A percentile compares a stretch with the other conserved stretches of the same genome.
Conservation (phyloP, 2,113 vertebrate species). For the Cyprinodon tularosa region DNA sequence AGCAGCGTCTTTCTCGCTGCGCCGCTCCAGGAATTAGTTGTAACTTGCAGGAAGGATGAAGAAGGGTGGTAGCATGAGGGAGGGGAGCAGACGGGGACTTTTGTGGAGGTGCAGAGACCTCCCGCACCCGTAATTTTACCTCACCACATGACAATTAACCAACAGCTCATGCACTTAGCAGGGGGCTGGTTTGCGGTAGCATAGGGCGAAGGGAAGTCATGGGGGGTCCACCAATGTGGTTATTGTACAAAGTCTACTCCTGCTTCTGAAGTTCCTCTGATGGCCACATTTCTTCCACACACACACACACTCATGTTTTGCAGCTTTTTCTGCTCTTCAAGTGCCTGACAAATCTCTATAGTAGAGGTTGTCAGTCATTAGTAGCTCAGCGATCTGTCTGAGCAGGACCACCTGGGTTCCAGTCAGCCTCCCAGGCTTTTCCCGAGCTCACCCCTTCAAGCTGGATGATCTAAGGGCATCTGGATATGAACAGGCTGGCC, state of each 20-base stretch:
- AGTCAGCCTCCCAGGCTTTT: conserved; percentile 51
- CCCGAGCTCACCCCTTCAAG: conserved; percentile 56
- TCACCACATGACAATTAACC: conserved; percentile 98
- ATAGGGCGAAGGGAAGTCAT: conserved; percentile 53
- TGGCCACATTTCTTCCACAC: conserved; percentile 39
- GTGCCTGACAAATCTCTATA: conserved; percentile 73
- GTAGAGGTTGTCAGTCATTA: conserved; percentile 66
- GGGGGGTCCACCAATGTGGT: conserved; percentile 56
- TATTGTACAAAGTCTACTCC: conserved; percentile 62
- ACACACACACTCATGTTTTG: conserved; percentile 33
- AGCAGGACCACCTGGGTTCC: conserved; percentile 76
- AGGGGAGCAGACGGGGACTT: conserved; percentile 67
- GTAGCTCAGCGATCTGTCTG: conserved; percentile 67
- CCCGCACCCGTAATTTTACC: conserved; percentile 93
- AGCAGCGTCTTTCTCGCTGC: conserved; percentile 85
- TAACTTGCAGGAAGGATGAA: conserved; percentile 88
- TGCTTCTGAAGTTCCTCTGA: conserved; percentile 54
- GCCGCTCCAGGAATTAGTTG: conserved; percentile 91
- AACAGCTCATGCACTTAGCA: conserved; percentile 66
- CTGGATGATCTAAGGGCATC: conserved; percentile 53
- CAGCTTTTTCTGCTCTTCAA: conserved; percentile 65
- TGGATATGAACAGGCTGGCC: conserved; percentile 67
- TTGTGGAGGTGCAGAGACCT: conserved; percentile 94
- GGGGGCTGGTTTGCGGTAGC: conserved; percentile 62
- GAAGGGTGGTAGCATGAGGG: conserved; percentile 29